Evolutionary conservation across 2,113 vertebrate genomes (phyloP), one percentile per base, ranked within the genome.

Genomic region (Cyanoramphus novaezelandiae): DNA sequence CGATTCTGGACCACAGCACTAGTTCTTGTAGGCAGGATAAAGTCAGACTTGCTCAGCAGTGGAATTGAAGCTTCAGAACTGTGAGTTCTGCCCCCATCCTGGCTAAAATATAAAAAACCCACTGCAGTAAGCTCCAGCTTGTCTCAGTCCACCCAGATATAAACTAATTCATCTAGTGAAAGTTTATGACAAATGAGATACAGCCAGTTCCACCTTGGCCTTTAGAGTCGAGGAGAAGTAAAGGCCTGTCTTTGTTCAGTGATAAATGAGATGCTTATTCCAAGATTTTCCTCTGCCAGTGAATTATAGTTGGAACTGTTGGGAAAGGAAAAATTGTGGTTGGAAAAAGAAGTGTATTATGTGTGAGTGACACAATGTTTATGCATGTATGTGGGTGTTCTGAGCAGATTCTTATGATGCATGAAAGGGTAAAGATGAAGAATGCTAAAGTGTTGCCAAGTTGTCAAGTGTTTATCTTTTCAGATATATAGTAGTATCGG

Each of bases 181-280:
- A 83, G 78, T 90, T 94, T 92, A 88, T 93, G 91, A 93, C 74
- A 86, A 95, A 93, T 95, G 86, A 80, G 86, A 95, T 67, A 71
- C 92, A 95, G 86, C 60, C 70, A 94, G 72, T 89, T 96, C 64
- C 50, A 94, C 92, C 65, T 88, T 88, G 92, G 86, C 81, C 75
- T 96, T 95, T 83, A 88, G 77, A 92, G 33, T 21, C 47, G 57
- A 92, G 87, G 60, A 93, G 50, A 93, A 94, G 84, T 93, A 87
- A 97, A 96, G 69, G 59, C 81, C 64, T 93, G 93, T 88, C 92
- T 96, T 93, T 97, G 90, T 92, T 69, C 82, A 43, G 83, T 94
- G 95, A 97, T 94, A 96, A 97, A 97, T 91, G 86, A 79, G 80
- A 95, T 84, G 75, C 63, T 96, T 86, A 96, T 92, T 97, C 96